Conservation (phyloP, 1,140 invertebrate species). For the honey bee (Apis mellifera) region DNA sequence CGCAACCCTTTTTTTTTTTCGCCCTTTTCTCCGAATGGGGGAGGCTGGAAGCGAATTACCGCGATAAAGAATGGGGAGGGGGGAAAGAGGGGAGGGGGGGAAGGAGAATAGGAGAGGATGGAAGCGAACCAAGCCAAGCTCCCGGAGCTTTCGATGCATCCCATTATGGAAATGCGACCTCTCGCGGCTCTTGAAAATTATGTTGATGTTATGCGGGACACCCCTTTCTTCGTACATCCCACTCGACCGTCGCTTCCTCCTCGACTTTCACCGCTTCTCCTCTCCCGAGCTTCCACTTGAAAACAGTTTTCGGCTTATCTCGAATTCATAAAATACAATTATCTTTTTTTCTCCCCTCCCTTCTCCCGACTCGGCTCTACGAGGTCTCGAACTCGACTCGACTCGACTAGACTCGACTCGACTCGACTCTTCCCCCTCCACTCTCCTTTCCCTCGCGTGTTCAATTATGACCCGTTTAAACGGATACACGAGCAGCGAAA, state of each 20-base stretch:
- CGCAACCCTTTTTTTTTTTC: conserved; percentile 54
- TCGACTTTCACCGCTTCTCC: conserved; percentile 21
- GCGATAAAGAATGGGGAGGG: neutral
- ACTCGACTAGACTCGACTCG: too few species aligned
- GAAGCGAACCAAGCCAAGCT: conserved; percentile 57
- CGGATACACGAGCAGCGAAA: conserved; percentile 47
- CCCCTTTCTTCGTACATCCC: conserved; percentile 41
- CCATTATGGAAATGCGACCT: conserved; percentile 77
- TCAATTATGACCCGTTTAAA: too few species aligned
- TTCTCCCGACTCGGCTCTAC: neutral
- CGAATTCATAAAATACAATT: conserved; percentile 77
- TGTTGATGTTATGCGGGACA: conserved; percentile 76
- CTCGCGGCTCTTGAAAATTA: conserved; percentile 76
- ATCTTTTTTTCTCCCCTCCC: conserved; percentile 50
- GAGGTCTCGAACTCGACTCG: neutral
- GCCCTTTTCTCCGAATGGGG: conserved; percentile 44
- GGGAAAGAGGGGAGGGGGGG: conserved; percentile 27
- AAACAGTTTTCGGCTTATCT: conserved; percentile 68
- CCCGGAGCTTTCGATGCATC: conserved; percentile 75
- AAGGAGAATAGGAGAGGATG: conserved; percentile 35
- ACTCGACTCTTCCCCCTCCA: too few species aligned
- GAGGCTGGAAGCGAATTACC: conserved; percentile 26
- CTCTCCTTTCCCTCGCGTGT: too few species aligned
- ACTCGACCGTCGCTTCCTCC: conserved; percentile 19
- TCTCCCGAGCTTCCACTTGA: neutral